Percentiles rank a stretch among this genome's conserved stretches.
These are phyloP conservation scores for Cybosia mesomella DNA, from an alignment of 2,888 invertebrate species.

Conservation along the genomic window DNA sequence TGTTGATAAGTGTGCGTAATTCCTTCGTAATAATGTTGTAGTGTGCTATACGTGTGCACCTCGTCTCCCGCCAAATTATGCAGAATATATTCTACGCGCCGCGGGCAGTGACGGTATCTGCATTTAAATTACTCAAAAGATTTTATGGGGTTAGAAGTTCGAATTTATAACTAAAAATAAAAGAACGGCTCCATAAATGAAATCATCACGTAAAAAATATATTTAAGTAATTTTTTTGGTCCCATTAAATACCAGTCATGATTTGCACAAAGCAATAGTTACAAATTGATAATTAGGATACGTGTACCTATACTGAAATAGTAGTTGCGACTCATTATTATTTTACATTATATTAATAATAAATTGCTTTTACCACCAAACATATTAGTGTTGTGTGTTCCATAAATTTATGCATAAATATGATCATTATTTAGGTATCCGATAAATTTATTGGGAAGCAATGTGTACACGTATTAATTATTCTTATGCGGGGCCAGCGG, in stretches of 20 bases:
- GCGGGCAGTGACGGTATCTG: too few species aligned
- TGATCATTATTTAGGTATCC: not conserved
- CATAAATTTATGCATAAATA: not conserved
- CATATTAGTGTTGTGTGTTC: not conserved
- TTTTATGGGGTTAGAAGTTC: too few species aligned
- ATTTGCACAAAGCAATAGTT: not conserved
- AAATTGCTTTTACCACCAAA: not conserved
- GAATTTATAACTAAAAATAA: too few species aligned
- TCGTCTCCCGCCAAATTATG: too few species aligned
- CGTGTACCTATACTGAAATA: too few species aligned
- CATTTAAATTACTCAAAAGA: too few species aligned
- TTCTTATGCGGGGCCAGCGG: not conserved
- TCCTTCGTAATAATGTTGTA: too few species aligned
- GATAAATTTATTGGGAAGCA: not conserved
- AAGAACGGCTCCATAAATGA: not conserved
- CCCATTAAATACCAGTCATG: constrained; percentile 1
- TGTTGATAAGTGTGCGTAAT: too few species aligned
- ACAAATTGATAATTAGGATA: not conserved
- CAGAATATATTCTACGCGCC: too few species aligned
- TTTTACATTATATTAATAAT: not conserved
- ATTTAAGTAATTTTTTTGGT: constrained; percentile 4
- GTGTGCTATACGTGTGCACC: too few species aligned
- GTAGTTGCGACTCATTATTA: not conserved
- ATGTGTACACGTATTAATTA: not conserved
- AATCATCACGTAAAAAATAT: constrained; percentile 7